Evolutionary conservation across 2,113 vertebrate species (phyloP), one percentile per base, ranked within the genome.

Genomic region (Calypte anna): DNA sequence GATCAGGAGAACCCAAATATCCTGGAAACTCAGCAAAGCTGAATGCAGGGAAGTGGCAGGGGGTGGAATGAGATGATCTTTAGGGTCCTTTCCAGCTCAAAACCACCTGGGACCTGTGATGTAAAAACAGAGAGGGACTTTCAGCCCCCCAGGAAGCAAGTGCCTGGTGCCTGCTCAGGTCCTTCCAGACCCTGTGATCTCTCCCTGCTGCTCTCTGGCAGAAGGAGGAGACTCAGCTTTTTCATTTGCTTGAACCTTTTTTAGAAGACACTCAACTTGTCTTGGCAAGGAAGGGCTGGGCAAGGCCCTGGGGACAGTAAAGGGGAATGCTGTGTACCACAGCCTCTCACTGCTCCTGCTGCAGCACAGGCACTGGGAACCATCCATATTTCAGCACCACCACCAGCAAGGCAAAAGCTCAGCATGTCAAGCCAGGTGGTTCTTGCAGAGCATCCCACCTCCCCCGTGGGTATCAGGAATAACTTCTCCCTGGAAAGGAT

Each of bases 1-100:
- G 30, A 20, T 36, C 25, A 16, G 80, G 36, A 22, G 30, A 63
- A 43, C 23, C 64, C 80, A 44, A 19, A 70, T 1, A 63, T 1
- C 40, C 64, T 7, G 5, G 8, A 50, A 31, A 55, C 31, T 5
- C 3, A 1, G 21, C 4, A 7, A 16, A 54, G 55, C 38, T 31
- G 33, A 76, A 12, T 0, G 2, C 0, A 0, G 14, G 36, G 36
- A 38, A 38, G 36, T 38, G 36, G 46, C 46, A 46, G 19, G 46
- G 46, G 46, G 8, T 48, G 46, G 46, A 48, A 48, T 21, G 19
- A 21, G 19, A 48, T 48, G 46, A 48, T 9, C 46, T 21, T 48
- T 48, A 48, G 21, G 46, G 46, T 48, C 8, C 46, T 20, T 48
- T 48, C 44, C 46, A 48, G 21, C 46, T 20, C 20, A 48, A 48